Evolutionary conservation across 2,113 vertebrate genomes (phyloP).

Genomic region (Festucalex cinctus): DNA sequence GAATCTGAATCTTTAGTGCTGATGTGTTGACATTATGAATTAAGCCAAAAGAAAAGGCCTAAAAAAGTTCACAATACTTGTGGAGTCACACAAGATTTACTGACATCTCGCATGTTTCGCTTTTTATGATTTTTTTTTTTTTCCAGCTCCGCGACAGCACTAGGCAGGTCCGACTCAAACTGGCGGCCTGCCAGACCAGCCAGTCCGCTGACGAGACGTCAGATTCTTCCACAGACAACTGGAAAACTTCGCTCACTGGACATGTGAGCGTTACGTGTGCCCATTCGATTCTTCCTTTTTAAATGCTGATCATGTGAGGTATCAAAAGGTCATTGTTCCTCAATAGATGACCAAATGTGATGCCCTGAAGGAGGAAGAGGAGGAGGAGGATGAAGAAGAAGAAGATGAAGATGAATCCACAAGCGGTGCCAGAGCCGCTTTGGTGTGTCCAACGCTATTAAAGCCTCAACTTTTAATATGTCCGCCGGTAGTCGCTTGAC

Average conservation of each 20-base stretch:
- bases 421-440: neutral
- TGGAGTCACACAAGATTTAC: no score
- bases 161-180: constrained; percentile 75
- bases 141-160: constrained; percentile 75
- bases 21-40: no score
- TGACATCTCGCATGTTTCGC: no score
- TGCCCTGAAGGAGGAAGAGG: neutral
- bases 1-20: no score
- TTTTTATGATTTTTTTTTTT: constrained; percentile 10
- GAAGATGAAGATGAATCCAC: constrained; percentile 50
- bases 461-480: neutral
- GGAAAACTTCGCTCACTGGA: constrained; percentile 47
- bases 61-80: no score
- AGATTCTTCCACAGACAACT: constrained; percentile 52
- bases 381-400: constrained; percentile 16
- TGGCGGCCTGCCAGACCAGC: constrained; percentile 77
- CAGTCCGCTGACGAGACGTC: constrained; percentile 34
- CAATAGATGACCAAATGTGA: constrained; percentile 35
- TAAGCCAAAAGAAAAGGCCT: no score
- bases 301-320: neutral
- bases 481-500: neutral
- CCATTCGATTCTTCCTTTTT: constrained; percentile 38
- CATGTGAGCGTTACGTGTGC: constrained; percentile 52
- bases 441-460: constrained; percentile 11
- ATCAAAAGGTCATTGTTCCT: constrained; percentile 11